Percentiles rank a stretch among this genome's conserved stretches.
phyloP scores from a whole-genome alignment of 2,797 vertebrate genomes.

The Orestias chungarensis region DNA sequence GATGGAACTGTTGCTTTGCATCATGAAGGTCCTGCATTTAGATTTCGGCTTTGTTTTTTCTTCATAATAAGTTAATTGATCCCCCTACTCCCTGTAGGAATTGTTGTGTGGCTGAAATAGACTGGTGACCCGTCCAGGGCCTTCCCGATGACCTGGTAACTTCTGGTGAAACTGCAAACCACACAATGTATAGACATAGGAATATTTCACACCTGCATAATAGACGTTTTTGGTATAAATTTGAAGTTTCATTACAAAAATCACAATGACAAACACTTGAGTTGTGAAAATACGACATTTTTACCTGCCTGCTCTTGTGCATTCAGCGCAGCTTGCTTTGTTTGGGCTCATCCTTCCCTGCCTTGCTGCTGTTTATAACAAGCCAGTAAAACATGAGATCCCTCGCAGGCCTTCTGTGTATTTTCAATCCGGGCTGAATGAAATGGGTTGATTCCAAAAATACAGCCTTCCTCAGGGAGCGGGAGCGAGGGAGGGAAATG shows the following conservation, averaged over 20 bases:
- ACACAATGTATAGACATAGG: background rate
- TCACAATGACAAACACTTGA: too few species aligned
- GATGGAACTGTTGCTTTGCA: background rate
- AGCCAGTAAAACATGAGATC: conserved; percentile 44
- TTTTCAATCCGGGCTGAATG: conserved; percentile 66
- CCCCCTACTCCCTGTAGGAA: background rate
- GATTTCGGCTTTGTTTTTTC: background rate
- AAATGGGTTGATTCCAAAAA: conserved; percentile 76
- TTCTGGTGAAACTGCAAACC: too few species aligned
- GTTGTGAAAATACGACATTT: too few species aligned
- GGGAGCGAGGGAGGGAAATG: conserved; percentile 13
- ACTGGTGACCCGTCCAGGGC: background rate
- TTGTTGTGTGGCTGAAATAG: background rate
- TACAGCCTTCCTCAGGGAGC: conserved; percentile 58
- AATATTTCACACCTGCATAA: too few species aligned
- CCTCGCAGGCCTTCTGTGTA: conserved; percentile 54
- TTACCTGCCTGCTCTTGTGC: background rate
- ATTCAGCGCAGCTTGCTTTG: conserved; percentile 3
- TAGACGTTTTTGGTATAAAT: background rate
- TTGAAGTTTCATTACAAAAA: too few species aligned
- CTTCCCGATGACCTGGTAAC: too few species aligned
- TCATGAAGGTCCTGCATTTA: background rate
- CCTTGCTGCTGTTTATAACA: conserved; percentile 39
- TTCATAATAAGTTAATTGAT: background rate
- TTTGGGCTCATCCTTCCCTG: conserved; percentile 18